phyloP scores from a whole-genome alignment of 2,113 vertebrate genomes.

The Centropus unirufus region DNA sequence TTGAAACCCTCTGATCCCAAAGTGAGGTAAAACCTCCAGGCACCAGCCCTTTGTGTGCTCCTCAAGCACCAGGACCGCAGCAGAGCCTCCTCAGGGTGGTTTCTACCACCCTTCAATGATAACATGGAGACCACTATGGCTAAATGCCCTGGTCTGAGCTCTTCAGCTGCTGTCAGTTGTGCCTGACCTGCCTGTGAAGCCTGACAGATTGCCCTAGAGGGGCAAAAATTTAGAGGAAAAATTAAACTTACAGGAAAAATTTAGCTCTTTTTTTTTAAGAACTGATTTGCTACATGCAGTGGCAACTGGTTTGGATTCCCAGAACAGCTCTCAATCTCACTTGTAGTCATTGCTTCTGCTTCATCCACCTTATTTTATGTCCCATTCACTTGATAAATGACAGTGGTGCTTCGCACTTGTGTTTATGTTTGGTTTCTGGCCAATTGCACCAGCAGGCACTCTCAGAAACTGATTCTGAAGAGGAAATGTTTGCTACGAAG shows the following conservation, averaged over 20 bases:
- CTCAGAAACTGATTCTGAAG: neutral
- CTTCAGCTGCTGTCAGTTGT: neutral
- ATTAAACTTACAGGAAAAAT: neutral
- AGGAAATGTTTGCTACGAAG: neutral
- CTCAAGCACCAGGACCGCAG: neutral
- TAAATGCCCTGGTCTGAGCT: neutral
- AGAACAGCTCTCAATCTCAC: neutral
- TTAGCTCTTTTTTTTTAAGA: neutral
- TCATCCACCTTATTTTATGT: neutral
- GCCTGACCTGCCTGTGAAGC: neutral
- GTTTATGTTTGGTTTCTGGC: neutral
- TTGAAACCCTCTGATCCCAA: neutral
- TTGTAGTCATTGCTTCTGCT: neutral
- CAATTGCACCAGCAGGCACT: neutral
- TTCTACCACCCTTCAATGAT: neutral
- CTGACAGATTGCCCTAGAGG: too few species aligned
- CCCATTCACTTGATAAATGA: neutral
- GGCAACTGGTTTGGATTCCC: neutral
- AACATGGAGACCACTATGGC: neutral
- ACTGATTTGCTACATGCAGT: neutral
- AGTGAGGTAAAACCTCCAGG: neutral
- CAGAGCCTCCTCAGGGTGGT: neutral
- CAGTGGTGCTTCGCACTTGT: neutral
- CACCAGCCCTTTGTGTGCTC: fast-evolving
- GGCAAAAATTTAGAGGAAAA: too few species aligned